Evolutionary conservation across 2,888 invertebrate genomes (phyloP).

Genomic region (Adelognathus sp.): DNA sequence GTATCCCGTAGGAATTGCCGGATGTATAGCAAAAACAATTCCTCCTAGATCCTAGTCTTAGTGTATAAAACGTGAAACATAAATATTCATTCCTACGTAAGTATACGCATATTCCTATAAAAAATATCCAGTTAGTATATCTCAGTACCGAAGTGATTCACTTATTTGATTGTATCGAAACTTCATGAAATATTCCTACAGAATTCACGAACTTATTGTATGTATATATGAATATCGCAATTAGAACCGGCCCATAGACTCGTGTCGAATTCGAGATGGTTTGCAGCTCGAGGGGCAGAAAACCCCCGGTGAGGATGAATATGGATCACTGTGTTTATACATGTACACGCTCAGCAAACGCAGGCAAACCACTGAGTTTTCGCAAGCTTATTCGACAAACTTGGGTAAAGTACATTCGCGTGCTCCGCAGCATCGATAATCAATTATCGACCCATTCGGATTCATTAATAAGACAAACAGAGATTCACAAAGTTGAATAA

Average conservation of each 20-base stretch:
- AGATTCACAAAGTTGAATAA: conserved; percentile 7
- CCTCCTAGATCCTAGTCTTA: too few species aligned
- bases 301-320: background rate
- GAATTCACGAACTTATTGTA: background rate
- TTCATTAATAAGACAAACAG: background rate
- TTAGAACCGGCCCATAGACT: conserved; percentile 4
- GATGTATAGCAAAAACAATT: too few species aligned
- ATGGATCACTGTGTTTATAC: background rate
- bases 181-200: conserved; percentile 27
- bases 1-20: too few species aligned
- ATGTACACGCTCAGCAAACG: too few species aligned
- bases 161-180: conserved; percentile 21
- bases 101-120: too few species aligned
- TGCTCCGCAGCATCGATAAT: conserved; percentile 46
- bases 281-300: background rate
- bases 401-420: background rate
- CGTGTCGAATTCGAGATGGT: conserved; percentile 9
- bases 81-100: background rate
- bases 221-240: conserved; percentile 1
- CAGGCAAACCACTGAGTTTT: conserved; percentile 10
- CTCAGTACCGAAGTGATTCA: background rate
- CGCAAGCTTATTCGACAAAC: background rate
- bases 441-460: conserved; percentile 24
- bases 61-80: too few species aligned
- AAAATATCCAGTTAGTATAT: too few species aligned